Percentiles rank a stretch among this genome's conserved stretches.
These are phyloP conservation scores for Tetraodon nigroviridis DNA, from an alignment of 2,113 vertebrate species.

Conservation along the genomic window DNA sequence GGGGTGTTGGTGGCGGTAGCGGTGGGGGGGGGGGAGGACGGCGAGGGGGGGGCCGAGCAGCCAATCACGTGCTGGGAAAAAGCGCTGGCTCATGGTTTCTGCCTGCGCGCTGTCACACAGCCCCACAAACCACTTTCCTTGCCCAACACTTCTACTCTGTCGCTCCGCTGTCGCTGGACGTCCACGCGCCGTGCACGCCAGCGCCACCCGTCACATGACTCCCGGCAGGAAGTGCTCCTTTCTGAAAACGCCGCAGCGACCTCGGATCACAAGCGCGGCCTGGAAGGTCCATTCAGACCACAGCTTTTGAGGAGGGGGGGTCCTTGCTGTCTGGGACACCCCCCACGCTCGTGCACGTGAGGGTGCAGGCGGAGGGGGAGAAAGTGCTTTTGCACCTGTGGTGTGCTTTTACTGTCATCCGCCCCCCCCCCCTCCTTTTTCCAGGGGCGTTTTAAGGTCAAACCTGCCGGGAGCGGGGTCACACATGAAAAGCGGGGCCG, in stretches of 20 bases:
- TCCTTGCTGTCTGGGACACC: conserved; percentile 20
- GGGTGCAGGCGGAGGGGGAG: conserved; percentile 9
- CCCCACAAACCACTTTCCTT: conserved; percentile 62
- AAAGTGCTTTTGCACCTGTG: conserved; percentile 68
- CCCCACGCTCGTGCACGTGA: too few species aligned
- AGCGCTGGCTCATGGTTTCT: conserved; percentile 76
- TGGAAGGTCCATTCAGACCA: too few species aligned
- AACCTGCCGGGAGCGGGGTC: conserved; percentile 52
- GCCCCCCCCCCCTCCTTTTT: too few species aligned
- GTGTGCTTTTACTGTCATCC: conserved; percentile 42
- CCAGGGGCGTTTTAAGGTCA: conserved; percentile 36
- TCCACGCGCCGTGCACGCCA: conserved; percentile 36
- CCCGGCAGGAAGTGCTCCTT: conserved; percentile 3
- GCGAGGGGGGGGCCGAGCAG: conserved; percentile 40
- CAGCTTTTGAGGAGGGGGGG: background rate
- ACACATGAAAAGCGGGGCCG: conserved; percentile 50
- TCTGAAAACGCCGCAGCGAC: too few species aligned
- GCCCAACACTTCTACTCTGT: conserved; percentile 53
- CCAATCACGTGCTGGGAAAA: conserved; percentile 70
- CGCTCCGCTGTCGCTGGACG: conserved; percentile 48
- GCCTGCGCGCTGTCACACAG: conserved; percentile 64
- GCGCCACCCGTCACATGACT: conserved; percentile 22
- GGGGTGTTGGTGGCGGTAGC: conserved; percentile 66
- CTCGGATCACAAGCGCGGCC: too few species aligned
- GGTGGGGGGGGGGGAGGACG: background rate